Evolutionary conservation across 2,797 vertebrate genomes (phyloP).

Genomic region (Tachyglossus aculeatus): DNA sequence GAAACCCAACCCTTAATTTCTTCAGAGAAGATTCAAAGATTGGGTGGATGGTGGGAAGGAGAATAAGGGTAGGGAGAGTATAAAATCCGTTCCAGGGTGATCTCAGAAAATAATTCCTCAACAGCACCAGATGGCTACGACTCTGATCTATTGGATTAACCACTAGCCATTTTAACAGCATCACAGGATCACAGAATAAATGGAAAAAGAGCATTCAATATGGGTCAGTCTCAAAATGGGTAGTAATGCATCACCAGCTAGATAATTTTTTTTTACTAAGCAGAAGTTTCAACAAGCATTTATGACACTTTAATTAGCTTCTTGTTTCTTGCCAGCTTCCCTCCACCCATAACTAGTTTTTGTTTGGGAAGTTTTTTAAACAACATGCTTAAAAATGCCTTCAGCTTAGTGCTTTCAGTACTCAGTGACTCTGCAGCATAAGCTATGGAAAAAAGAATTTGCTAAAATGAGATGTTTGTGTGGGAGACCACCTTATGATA

Average conservation of each 20-base stretch:
- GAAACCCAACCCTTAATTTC: conserved; percentile 76
- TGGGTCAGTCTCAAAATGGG: not conserved
- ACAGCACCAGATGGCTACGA: conserved; percentile 65
- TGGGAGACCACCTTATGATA: no score
- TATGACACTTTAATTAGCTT: conserved; percentile 1
- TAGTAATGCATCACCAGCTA: not conserved
- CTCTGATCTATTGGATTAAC: conserved; percentile 43
- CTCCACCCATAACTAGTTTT: no score
- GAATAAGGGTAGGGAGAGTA: no score
- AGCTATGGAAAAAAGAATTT: no score
- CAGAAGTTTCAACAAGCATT: not conserved
- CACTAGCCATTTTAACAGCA: conserved; percentile 36
- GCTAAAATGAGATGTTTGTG: no score
- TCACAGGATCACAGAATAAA: not conserved
- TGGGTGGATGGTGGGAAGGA: conserved; percentile 25
- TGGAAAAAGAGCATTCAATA: not conserved
- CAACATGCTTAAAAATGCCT: no score
- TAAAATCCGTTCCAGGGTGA: conserved; percentile 27
- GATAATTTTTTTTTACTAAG: not conserved
- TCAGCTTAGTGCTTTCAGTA: no score
- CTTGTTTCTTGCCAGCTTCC: no score
- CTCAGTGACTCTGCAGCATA: no score
- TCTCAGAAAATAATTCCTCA: conserved; percentile 63
- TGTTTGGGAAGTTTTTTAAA: no score
- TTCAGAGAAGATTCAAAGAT: conserved; percentile 34